Conservation (phyloP, 2,797 vertebrate species). For the Malacoraja senta region DNA sequence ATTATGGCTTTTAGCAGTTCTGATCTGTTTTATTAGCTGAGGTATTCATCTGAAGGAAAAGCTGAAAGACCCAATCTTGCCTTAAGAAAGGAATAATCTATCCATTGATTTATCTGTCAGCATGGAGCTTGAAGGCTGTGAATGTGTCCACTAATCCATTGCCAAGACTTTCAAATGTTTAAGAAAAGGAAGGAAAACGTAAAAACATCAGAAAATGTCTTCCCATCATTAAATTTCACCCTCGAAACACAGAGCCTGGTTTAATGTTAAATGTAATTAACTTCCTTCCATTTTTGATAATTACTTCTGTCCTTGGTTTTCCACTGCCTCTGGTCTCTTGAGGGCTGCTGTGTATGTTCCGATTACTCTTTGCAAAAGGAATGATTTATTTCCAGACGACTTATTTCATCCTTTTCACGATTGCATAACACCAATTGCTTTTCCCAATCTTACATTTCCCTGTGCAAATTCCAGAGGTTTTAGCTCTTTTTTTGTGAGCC, state of each 20-base stretch:
- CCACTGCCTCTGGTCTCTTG: neutral
- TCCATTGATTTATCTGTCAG: neutral
- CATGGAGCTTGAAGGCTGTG: neutral
- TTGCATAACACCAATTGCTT: neutral
- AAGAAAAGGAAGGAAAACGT: neutral
- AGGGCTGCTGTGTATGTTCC: neutral
- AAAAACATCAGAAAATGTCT: neutral
- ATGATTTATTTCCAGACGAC: neutral
- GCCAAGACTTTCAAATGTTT: neutral
- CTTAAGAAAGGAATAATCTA: neutral
- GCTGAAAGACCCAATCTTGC: neutral
- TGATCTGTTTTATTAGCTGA: neutral
- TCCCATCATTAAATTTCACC: neutral
- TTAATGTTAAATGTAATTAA: neutral
- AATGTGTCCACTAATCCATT: neutral
- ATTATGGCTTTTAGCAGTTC: neutral
- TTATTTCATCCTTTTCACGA: neutral
- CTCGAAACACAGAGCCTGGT: neutral
- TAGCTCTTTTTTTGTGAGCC: neutral
- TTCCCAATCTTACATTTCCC: neutral
- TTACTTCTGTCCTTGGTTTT: neutral
- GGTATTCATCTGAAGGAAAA: conserved; percentile 26
- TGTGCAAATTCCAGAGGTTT: neutral
- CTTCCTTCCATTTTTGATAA: neutral
- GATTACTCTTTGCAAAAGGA: neutral